Conservation (phyloP, 2,113 vertebrate species). For the Pomatorhinus ruficollis region DNA sequence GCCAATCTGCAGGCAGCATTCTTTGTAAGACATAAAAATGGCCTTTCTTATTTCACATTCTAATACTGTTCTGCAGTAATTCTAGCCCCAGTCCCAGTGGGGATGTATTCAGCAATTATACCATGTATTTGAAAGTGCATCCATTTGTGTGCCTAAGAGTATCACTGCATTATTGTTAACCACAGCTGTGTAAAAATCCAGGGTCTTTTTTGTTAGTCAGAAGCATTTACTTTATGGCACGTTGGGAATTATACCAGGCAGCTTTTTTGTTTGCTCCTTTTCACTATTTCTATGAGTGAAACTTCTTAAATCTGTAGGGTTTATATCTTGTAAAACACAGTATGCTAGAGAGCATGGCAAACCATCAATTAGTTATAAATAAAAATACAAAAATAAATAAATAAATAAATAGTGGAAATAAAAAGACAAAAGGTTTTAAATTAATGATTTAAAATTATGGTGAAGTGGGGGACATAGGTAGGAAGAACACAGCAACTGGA, state of each 20-base stretch:
- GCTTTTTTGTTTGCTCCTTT: neutral
- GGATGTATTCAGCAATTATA: neutral
- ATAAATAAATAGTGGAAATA: neutral
- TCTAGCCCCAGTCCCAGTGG: neutral
- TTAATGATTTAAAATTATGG: neutral
- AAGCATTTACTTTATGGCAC: neutral
- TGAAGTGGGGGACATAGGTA: accelerated
- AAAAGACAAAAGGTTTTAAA: neutral
- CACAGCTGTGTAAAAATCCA: neutral
- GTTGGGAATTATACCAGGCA: accelerated
- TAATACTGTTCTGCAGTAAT: neutral
- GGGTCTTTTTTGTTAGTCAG: neutral
- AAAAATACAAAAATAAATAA: no score
- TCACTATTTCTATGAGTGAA: neutral
- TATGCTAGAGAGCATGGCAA: neutral
- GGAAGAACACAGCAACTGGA: neutral
- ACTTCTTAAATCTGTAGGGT: neutral
- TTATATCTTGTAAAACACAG: neutral
- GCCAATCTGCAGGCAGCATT: neutral
- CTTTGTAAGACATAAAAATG: neutral
- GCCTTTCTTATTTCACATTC: neutral
- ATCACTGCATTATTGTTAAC: neutral
- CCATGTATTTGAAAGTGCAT: neutral
- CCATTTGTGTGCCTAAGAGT: neutral
- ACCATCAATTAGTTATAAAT: neutral